Conservation (phyloP, 1,140 invertebrate genomes). For the Temnothorax longispinosus region DNA sequence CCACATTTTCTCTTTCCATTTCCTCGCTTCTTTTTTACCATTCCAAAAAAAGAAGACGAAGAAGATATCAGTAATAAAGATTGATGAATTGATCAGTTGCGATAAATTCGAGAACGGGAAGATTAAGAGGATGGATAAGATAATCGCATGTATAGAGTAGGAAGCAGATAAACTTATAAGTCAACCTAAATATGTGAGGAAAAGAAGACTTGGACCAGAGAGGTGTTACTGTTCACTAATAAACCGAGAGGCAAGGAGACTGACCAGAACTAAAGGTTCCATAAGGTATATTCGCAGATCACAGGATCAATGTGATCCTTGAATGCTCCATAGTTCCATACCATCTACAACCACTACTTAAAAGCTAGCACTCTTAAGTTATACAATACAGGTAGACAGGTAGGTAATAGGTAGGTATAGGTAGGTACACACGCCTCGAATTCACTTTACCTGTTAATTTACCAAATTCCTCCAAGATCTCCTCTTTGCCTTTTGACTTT, state of each 20-base stretch:
- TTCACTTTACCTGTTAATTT: conserved; percentile 99
- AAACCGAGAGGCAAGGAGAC: conserved; percentile 87
- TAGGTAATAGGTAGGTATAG: conserved; percentile 85
- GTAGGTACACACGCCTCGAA: conserved; percentile 87
- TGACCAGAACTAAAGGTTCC: conserved; percentile 85
- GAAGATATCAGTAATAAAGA: conserved; percentile 46
- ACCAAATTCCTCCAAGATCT: conserved; percentile 99
- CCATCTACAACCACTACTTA: conserved; percentile 86
- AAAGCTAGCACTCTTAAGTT: conserved; percentile 86
- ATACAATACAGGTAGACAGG: conserved; percentile 83
- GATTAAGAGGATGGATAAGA: conserved; percentile 4
- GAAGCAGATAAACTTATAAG: conserved; percentile 82
- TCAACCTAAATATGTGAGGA: conserved; percentile 85
- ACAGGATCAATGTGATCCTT: conserved; percentile 63
- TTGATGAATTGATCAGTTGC: conserved; percentile 56
- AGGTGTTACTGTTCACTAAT: conserved; percentile 87
- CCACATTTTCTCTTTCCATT: conserved; percentile 74
- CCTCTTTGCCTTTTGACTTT: conserved; percentile 99
- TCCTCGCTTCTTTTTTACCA: conserved; percentile 57
- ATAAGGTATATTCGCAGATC: conserved; percentile 74
- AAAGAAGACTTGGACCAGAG: conserved; percentile 86
- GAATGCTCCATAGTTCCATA: conserved; percentile 84
- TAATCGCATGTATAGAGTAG: conserved; percentile 56
- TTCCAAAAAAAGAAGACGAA: conserved; percentile 53
- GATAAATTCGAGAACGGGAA: conserved; percentile 35